These are phyloP conservation scores for Paramisgurnus dabryanus DNA, from an alignment of 2,113 vertebrate species.

Conservation along the genomic window DNA sequence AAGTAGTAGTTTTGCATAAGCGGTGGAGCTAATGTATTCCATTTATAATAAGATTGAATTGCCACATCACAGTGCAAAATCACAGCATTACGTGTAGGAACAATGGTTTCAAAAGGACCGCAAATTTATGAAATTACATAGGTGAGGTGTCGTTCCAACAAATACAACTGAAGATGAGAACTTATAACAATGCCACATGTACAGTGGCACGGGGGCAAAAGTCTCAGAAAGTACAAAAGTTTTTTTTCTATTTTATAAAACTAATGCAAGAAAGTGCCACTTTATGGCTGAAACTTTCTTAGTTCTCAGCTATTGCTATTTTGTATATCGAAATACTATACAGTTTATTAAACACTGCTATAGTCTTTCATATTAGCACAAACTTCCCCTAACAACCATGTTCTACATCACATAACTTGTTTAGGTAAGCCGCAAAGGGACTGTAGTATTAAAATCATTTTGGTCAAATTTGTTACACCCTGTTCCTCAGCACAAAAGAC, in stretches of 20 bases:
- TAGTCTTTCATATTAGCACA: neutral
- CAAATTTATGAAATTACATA: constrained; percentile 20
- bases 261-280: neutral
- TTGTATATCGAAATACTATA: neutral
- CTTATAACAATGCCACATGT: constrained; percentile 18
- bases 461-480: constrained; percentile 19
- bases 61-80: constrained; percentile 18
- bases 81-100: constrained; percentile 20
- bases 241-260: neutral
- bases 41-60: constrained; percentile 24
- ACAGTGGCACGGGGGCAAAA: constrained; percentile 12
- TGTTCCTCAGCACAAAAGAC: constrained; percentile 24
- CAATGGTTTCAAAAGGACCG: constrained; percentile 4
- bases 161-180: constrained; percentile 18
- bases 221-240: constrained; percentile 13
- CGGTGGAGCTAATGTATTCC: neutral
- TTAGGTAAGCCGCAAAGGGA: constrained; percentile 13
- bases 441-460: constrained; percentile 8
- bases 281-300: neutral
- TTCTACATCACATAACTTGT: constrained; percentile 21
- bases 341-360: neutral
- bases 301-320: neutral
- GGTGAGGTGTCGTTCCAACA: constrained; percentile 5
- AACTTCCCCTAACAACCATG: constrained; percentile 3
- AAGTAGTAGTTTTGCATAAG: neutral